Conservation (phyloP, 1,140 invertebrate genomes). For the Drosophila insularis region DNA sequence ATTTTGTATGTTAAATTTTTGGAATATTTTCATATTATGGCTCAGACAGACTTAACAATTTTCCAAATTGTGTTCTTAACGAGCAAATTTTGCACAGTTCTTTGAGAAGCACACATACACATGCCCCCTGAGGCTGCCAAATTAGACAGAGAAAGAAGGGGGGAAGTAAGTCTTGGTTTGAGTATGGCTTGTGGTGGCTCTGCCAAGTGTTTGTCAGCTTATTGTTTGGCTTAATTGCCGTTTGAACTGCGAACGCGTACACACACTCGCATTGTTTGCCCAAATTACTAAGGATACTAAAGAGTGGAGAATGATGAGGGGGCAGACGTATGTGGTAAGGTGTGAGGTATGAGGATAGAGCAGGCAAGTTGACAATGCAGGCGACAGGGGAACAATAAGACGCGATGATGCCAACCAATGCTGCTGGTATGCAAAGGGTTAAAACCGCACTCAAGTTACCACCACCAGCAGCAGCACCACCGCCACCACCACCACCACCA, state of each 20-base stretch:
- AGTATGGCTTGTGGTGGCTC: constrained; percentile 14
- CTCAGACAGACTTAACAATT: constrained; percentile 9
- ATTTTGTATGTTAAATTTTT: constrained; percentile 20
- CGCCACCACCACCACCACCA: not conserved
- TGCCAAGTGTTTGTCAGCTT: constrained; percentile 71
- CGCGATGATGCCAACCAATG: constrained; percentile 17
- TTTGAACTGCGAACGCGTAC: constrained; percentile 61
- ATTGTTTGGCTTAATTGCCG: constrained; percentile 76
- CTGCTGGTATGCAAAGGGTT: constrained; percentile 58
- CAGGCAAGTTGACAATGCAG: constrained; percentile 12
- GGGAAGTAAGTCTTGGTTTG: not conserved
- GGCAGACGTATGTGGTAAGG: not conserved
- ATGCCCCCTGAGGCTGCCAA: constrained; percentile 2
- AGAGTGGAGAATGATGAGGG: not conserved
- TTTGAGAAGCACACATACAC: not conserved
- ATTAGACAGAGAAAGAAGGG: constrained; percentile 7
- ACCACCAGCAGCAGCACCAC: not conserved
- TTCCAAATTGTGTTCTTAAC: constrained; percentile 9
- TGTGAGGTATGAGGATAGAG: constrained; percentile 11
- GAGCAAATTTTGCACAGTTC: constrained; percentile 27
- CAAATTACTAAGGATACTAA: constrained; percentile 53
- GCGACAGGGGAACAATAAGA: constrained; percentile 18
- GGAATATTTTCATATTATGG: constrained; percentile 15
- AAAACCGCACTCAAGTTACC: constrained; percentile 65
- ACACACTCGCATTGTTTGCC: constrained; percentile 54